phyloP scores from a whole-genome alignment of 2,888 invertebrate species.

The Archaeoteleia sp. region DNA sequence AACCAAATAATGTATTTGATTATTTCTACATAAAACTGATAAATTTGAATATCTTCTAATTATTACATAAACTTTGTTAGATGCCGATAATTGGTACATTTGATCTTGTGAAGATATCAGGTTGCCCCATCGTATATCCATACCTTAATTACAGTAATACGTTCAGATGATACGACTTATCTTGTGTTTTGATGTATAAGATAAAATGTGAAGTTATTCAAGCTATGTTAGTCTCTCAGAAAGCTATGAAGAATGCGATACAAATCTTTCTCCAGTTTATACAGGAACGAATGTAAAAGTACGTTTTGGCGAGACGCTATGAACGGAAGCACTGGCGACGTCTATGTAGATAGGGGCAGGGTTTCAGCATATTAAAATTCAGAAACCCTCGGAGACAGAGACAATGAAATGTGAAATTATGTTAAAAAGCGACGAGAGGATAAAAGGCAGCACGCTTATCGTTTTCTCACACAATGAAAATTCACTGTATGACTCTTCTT shows the following conservation, averaged over 20 bases:
- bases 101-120: no score
- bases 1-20: no score
- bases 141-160: no score
- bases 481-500: background rate
- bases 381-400: constrained; percentile 7
- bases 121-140: no score
- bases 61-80: no score
- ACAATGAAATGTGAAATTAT: constrained; percentile 15
- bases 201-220: background rate
- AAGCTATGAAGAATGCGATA: background rate
- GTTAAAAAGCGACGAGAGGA: constrained; percentile 8
- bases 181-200: no score
- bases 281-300: background rate
- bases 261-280: background rate
- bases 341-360: no score
- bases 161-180: no score
- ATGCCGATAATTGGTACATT: no score
- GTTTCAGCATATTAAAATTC: constrained; percentile 12
- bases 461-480: background rate
- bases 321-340: background rate
- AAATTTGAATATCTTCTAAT: no score
- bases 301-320: background rate
- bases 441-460: constrained; percentile 8
- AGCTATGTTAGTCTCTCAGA: background rate
- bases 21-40: no score